Evolutionary conservation across 2,797 vertebrate genomes (phyloP).

Genomic region (Sylvia borin): DNA sequence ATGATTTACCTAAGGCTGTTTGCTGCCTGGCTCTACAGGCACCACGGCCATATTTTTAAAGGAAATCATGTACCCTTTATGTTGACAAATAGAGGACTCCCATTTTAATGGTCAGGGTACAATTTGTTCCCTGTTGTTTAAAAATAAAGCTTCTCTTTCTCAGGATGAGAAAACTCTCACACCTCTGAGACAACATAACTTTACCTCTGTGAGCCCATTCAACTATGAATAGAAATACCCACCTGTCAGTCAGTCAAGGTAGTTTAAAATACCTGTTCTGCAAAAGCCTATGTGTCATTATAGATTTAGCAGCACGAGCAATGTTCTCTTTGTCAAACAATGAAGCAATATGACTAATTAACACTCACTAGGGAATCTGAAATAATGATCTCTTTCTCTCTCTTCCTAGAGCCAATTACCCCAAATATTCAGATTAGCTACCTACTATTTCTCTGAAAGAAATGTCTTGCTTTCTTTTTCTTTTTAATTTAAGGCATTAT

Average conservation of each 20-base stretch:
- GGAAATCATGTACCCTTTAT: neutral
- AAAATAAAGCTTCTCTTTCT: constrained; percentile 43
- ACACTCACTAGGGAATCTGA: constrained; percentile 79
- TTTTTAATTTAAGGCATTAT: constrained; percentile 79
- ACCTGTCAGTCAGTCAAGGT: constrained; percentile 78
- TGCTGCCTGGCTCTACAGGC: neutral
- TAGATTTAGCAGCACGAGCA: constrained; percentile 77
- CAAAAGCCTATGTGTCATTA: constrained; percentile 77
- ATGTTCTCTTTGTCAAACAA: constrained; percentile 80
- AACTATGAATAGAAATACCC: constrained; percentile 75
- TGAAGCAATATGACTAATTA: constrained; percentile 83
- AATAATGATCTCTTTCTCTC: constrained; percentile 79
- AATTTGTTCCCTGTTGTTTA: constrained; percentile 8
- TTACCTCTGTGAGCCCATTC: constrained; percentile 22
- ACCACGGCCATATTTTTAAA: fast-evolving
- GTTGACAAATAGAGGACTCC: neutral
- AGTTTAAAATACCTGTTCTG: constrained; percentile 81
- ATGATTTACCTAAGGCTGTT: neutral
- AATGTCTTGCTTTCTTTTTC: constrained; percentile 75
- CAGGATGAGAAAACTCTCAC: constrained; percentile 41
- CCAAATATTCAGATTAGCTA: constrained; percentile 82
- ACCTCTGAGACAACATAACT: constrained; percentile 41
- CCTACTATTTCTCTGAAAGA: constrained; percentile 76
- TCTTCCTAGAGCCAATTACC: constrained; percentile 81
- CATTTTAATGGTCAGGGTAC: constrained; percentile 6